Evolutionary conservation across 2,113 vertebrate species (phyloP).

Genomic region (Numida meleagris): DNA sequence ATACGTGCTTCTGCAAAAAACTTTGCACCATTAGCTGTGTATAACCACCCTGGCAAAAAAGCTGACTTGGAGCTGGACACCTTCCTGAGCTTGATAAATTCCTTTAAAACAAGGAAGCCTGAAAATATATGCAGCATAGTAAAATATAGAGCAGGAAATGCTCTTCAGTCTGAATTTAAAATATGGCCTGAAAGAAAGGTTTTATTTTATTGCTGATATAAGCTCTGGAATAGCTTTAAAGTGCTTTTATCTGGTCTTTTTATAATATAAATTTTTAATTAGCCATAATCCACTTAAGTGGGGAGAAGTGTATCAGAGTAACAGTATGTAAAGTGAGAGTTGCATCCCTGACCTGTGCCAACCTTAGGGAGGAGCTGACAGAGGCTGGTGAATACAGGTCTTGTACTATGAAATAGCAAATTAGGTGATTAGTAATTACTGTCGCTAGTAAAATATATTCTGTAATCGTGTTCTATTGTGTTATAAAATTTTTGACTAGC

Average conservation of each 20-base stretch:
- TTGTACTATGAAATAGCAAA: conserved; percentile 35
- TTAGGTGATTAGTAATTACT: conserved; percentile 62
- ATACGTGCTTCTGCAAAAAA: rapidly evolving
- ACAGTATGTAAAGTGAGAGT: conserved; percentile 7
- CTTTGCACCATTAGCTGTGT: neutral
- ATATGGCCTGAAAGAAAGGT: neutral
- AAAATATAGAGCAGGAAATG: neutral
- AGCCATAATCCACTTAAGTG: neutral
- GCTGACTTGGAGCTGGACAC: neutral
- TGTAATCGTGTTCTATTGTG: conserved; percentile 56
- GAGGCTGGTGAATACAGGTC: conserved; percentile 21
- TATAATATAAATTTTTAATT: conserved; percentile 19
- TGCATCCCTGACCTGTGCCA: neutral
- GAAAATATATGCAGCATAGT: neutral
- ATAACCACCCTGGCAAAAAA: neutral
- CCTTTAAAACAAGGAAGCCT: neutral
- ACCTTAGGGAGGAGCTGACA: neutral
- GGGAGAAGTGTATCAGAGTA: neutral
- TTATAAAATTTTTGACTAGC: conserved; percentile 18
- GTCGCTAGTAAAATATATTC: conserved; percentile 23
- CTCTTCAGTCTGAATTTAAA: neutral
- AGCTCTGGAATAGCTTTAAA: conserved; percentile 15
- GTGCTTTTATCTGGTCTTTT: conserved; percentile 12
- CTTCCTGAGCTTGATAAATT: neutral
- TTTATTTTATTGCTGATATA: conserved; percentile 1